A percentile compares a stretch with the other conserved stretches of the same genome.
These are phyloP conservation scores for Rachycentron canadum DNA, from an alignment of 2,797 vertebrate genomes.

Conservation along the genomic window DNA sequence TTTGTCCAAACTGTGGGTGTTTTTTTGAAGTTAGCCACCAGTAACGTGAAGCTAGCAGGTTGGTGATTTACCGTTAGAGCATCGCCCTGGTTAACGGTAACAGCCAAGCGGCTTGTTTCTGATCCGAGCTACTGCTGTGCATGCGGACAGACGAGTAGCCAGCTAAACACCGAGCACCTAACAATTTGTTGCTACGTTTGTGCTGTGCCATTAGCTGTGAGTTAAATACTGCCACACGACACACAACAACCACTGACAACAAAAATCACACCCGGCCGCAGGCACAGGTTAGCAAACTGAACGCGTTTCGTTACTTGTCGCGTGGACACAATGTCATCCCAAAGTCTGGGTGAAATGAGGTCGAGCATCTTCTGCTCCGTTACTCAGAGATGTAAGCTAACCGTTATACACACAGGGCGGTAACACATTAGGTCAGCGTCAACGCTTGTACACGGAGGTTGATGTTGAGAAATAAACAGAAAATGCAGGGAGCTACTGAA, in stretches of 20 bases:
- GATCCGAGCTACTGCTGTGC: not conserved
- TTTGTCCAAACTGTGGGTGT: not conserved
- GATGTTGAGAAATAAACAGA: not conserved
- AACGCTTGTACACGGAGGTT: not conserved
- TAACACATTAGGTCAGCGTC: too few species aligned
- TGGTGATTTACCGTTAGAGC: not conserved
- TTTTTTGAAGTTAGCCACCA: not conserved
- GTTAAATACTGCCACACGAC: too few species aligned
- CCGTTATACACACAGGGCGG: not conserved
- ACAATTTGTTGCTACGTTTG: not conserved
- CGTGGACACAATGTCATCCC: not conserved
- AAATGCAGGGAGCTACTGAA: not conserved
- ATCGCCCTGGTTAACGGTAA: not conserved
- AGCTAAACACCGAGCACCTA: not conserved
- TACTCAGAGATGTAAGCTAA: not conserved
- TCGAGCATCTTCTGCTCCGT: rapidly evolving
- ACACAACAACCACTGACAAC: too few species aligned
- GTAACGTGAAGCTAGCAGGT: slow-evolving; percentile 3
- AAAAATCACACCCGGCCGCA: too few species aligned
- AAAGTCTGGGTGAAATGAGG: not conserved
- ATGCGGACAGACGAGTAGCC: not conserved
- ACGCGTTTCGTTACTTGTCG: not conserved
- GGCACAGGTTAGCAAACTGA: not conserved
- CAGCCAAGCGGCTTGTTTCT: not conserved
- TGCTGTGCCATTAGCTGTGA: not conserved